Evolutionary conservation across 1,140 invertebrate species (phyloP), one percentile per base, ranked within the genome.

Genomic region (Goniozus legneri): DNA sequence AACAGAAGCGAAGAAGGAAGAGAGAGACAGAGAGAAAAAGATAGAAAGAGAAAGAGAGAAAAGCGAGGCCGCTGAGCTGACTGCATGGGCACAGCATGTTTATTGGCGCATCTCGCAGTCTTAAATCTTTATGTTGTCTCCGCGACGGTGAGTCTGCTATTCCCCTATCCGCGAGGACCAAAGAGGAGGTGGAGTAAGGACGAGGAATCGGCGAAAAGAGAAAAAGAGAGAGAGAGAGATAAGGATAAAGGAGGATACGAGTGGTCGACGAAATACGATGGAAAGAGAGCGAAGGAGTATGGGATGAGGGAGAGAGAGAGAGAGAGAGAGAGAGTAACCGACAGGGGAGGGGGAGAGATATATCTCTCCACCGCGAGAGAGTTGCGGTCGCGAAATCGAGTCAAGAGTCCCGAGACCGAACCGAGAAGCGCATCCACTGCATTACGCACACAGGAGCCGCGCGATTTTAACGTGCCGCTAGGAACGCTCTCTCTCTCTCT

Each of bases 51-150:
- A 60, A 35, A 24, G 40, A 53, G 50, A 40, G 8, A 38, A n/a
- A n/a, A n/a, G n/a, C n/a, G n/a, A n/a, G n/a, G n/a, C n/a, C n/a
- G n/a, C n/a, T n/a, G n/a, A n/a, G n/a, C n/a, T n/a, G n/a, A n/a
- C n/a, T n/a, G n/a, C n/a, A n/a, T n/a, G n/a, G n/a, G n/a, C 52
- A 54, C 64, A 65, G 54, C 62, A 76, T 73, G 73, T 75, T 76
- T 76, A 76, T 76, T 75, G 73, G 72, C 70, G 67, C 70, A 75
- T 73, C 71, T 66, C 53, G 45, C 57, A 71, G 73, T 66, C 69
- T 75, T 76, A 76, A 76, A 76, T 75, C 73, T 76, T 76, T 71
- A 68, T 69, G 73, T 74, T 76, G 72, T 76, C 73, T 75, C 67
- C 64, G 56, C 63, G 68, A 69, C 67, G 64, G 65, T 61, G 64